phyloP scores from a whole-genome alignment of 92 coral and sea anemone species.

The Virgularia gustaviana region DNA sequence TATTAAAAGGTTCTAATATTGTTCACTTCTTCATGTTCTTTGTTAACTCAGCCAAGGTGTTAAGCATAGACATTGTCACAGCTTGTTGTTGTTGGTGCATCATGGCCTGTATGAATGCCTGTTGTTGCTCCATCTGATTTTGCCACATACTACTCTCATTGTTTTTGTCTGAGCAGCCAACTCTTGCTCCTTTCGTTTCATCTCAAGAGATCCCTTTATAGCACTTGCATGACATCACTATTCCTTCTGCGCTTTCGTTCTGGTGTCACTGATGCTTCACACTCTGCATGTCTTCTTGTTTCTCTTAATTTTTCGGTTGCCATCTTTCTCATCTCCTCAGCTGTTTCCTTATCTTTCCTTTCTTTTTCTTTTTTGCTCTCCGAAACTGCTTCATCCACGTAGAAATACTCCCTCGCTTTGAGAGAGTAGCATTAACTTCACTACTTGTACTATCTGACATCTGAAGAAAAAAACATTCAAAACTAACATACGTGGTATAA shows the following conservation, averaged over 20 bases:
- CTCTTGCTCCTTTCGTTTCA: constrained; percentile 5
- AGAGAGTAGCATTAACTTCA: too few species aligned
- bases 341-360: constrained; percentile 1
- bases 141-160: background rate
- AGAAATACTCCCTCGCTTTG: too few species aligned
- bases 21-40: background rate
- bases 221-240: constrained; percentile 10
- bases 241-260: constrained; percentile 12
- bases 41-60: constrained; percentile 17
- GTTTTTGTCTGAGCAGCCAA: background rate
- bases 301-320: constrained; percentile 2
- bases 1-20: too few species aligned
- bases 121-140: constrained; percentile 11
- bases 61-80: constrained; percentile 13
- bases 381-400: background rate
- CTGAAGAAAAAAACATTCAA: too few species aligned
- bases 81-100: constrained; percentile 16
- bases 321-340: constrained; percentile 8
- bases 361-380: background rate
- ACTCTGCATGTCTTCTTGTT: background rate
- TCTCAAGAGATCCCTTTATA: background rate
- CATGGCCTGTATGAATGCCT: too few species aligned
- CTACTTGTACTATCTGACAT: too few species aligned
- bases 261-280: background rate
- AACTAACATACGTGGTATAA: too few species aligned